Evolutionary conservation across 1,140 invertebrate species (phyloP).

Genomic region (Panagrolaimus sp.): DNA sequence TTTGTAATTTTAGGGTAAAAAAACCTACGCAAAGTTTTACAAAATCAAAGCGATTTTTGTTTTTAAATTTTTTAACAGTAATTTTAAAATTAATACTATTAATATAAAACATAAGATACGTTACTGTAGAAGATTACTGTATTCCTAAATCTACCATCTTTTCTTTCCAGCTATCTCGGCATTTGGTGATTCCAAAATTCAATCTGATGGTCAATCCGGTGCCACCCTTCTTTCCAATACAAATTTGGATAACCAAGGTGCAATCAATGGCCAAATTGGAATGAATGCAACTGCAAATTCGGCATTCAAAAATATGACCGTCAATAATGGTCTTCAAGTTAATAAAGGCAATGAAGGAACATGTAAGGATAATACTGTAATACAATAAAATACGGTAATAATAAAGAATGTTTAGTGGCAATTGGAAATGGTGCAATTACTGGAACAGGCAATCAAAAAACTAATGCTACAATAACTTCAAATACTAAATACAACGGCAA

Average conservation of each 20-base stretch:
- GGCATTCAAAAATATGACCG: constrained; percentile 35
- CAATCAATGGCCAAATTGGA: constrained; percentile 19
- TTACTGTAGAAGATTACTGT: no score
- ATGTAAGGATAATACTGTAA: constrained; percentile 17
- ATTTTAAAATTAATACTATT: no score
- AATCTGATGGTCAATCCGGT: constrained; percentile 13
- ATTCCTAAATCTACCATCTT: not conserved
- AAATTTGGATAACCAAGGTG: constrained; percentile 16
- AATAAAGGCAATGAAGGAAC: constrained; percentile 30
- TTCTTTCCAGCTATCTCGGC: constrained; percentile 27
- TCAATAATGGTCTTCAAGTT: constrained; percentile 29
- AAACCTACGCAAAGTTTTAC: not conserved
- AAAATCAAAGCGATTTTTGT: not conserved
- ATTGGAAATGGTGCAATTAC: constrained; percentile 30
- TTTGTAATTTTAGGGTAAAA: no score
- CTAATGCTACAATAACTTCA: constrained; percentile 26
- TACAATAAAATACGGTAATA: not conserved
- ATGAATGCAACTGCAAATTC: constrained; percentile 24
- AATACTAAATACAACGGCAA: constrained; percentile 28
- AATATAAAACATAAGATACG: no score
- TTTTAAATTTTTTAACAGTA: no score
- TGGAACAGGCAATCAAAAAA: constrained; percentile 28
- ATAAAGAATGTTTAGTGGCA: constrained; percentile 28
- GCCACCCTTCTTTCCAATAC: constrained; percentile 22
- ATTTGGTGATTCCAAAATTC: constrained; percentile 32